These are phyloP conservation scores for Anguilla pacifica DNA, from an alignment of 2,797 vertebrate species.

Conservation along the genomic window DNA sequence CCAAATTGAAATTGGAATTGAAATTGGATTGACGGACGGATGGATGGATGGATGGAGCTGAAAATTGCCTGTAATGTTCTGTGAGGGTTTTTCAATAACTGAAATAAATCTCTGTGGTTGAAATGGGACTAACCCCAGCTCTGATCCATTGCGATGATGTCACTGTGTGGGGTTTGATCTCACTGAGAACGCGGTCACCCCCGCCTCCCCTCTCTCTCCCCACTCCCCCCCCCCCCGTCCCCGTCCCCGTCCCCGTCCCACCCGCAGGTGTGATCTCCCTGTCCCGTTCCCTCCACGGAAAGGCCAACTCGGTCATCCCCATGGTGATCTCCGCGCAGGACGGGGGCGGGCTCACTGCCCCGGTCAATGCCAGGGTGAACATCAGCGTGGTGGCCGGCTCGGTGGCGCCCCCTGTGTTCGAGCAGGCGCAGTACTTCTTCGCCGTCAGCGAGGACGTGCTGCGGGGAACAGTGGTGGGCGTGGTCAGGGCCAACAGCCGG, in stretches of 20 bases:
- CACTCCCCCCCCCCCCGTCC: neutral
- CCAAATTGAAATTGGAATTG: too few species aligned
- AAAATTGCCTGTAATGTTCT: too few species aligned
- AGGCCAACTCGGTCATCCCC: constrained; percentile 87
- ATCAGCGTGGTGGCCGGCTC: constrained; percentile 90
- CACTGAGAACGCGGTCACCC: neutral
- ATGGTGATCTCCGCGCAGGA: constrained; percentile 88
- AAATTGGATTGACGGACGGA: too few species aligned
- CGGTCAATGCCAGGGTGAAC: constrained; percentile 84
- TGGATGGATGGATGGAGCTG: too few species aligned
- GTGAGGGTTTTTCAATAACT: too few species aligned
- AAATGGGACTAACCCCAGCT: neutral
- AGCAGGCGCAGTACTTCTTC: constrained; percentile 92
- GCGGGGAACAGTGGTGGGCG: constrained; percentile 82
- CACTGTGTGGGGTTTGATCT: constrained; percentile 36
- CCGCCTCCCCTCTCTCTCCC: too few species aligned
- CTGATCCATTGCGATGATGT: neutral
- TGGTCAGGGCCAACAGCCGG: constrained; percentile 77
- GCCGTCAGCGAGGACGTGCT: constrained; percentile 83
- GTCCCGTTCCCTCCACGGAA: constrained; percentile 85
- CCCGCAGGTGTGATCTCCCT: constrained; percentile 85
- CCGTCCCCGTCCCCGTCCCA: neutral
- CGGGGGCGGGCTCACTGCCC: constrained; percentile 83
- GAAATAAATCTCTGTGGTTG: neutral
- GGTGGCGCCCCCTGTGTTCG: constrained; percentile 84